These are phyloP conservation scores for Sparidentex hasta DNA, from an alignment of 2,797 vertebrate genomes.

Conservation along the genomic window DNA sequence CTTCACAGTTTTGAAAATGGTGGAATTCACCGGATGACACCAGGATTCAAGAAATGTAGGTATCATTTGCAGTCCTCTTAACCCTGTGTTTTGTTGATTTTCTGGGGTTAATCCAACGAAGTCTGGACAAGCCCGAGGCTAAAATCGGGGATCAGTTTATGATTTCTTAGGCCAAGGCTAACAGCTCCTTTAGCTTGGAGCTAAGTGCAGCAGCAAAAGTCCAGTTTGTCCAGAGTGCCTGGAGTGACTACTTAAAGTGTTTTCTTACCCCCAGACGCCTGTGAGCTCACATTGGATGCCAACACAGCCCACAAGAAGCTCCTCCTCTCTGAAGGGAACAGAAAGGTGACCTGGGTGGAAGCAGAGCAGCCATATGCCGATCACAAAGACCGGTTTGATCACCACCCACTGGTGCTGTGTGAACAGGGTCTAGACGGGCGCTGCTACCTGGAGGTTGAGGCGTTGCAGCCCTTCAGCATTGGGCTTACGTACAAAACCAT, in stretches of 20 bases:
- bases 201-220: too few relatives aligned
- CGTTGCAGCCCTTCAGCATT: not conserved
- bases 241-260: not conserved
- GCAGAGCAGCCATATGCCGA: not conserved
- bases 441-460: conserved; percentile 59
- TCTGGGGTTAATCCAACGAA: too few relatives aligned
- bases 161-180: too few relatives aligned
- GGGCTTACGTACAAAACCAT: conserved; percentile 35
- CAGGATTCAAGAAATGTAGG: conserved; percentile 70
- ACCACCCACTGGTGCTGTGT: conserved; percentile 32
- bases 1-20: conserved; percentile 26
- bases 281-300: conserved; percentile 43
- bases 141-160: too few relatives aligned
- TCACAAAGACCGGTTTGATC: conserved; percentile 18
- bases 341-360: conserved; percentile 44
- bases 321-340: conserved; percentile 48
- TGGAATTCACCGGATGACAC: conserved; percentile 46
- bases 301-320: conserved; percentile 37
- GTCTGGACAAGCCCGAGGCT: too few relatives aligned
- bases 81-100: too few relatives aligned
- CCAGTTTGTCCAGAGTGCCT: too few relatives aligned
- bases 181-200: too few relatives aligned
- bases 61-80: not conserved
- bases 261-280: conserved; percentile 50
- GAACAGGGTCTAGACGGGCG: conserved; percentile 38